Evolutionary conservation across 2,797 vertebrate genomes (phyloP).

Genomic region (Semotilus atromaculatus): DNA sequence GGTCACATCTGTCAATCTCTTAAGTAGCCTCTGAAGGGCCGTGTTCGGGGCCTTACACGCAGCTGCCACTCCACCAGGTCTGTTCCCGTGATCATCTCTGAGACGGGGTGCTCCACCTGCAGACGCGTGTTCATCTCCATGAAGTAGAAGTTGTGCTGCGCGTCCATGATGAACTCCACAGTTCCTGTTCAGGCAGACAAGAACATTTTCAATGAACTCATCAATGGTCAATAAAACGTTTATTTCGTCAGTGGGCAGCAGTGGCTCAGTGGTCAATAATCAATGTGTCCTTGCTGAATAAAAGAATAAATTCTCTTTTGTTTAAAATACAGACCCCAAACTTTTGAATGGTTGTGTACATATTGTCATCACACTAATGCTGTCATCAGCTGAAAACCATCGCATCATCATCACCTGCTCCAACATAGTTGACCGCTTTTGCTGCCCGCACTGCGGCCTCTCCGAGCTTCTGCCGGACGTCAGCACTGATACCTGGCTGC

Average conservation of each 20-base stretch:
- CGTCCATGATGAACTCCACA: conserved; percentile 98
- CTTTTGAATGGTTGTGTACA: background rate
- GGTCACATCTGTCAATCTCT: too few species aligned
- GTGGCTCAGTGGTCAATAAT: too few species aligned
- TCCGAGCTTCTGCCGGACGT: conserved; percentile 89
- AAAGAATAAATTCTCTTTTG: background rate
- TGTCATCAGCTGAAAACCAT: background rate
- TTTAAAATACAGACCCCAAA: background rate
- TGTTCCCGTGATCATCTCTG: conserved; percentile 97
- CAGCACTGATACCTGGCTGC: conserved; percentile 91
- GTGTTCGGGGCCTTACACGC: conserved; percentile 74
- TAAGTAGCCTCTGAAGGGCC: too few species aligned
- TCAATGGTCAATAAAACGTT: background rate
- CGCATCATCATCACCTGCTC: conserved; percentile 83
- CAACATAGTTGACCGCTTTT: conserved; percentile 94
- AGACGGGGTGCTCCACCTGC: conserved; percentile 96
- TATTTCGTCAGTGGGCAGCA: too few species aligned
- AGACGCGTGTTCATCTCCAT: conserved; percentile 99
- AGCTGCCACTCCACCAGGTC: conserved; percentile 99
- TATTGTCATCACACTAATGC: background rate
- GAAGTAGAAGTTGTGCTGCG: conserved; percentile 95
- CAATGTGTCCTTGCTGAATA: background rate
- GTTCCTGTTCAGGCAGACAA: conserved; percentile 76
- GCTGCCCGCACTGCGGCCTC: conserved; percentile 95
- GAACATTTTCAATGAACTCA: background rate